phyloP scores from a whole-genome alignment of 2,113 vertebrate species.

The Vireo altiloquus region DNA sequence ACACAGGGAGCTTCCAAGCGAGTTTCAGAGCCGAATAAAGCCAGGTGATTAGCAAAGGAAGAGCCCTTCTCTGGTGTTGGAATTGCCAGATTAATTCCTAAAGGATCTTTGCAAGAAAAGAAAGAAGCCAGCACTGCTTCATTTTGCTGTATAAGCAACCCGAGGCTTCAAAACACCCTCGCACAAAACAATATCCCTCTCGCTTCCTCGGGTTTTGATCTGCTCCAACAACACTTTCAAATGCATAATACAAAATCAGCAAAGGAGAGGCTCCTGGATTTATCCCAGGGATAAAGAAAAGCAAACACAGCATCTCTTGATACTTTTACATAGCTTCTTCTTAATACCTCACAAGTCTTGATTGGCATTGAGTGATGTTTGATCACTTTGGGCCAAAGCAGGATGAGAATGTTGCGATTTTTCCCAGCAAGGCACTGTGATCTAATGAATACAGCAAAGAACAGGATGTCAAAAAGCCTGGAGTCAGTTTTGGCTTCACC shows the following conservation, averaged over 20 bases:
- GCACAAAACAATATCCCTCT: neutral
- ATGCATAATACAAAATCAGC: conserved; percentile 38
- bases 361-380: conserved; percentile 4
- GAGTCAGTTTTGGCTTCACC: neutral
- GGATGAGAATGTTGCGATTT: neutral
- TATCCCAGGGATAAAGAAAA: conserved; percentile 53
- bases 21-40: conserved; percentile 47
- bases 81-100: conserved; percentile 55
- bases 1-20: conserved; percentile 36
- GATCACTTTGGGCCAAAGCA: conserved; percentile 9
- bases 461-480: neutral
- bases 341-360: conserved; percentile 23
- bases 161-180: conserved; percentile 19
- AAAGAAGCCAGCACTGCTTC: conserved; percentile 20
- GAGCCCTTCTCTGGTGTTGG: conserved; percentile 12
- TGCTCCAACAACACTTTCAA: conserved; percentile 34
- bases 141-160: conserved; percentile 67
- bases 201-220: neutral
- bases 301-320: conserved; percentile 25
- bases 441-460: neutral
- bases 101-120: conserved; percentile 7
- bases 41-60: conserved; percentile 61
- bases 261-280: conserved; percentile 42
- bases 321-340: neutral
- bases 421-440: neutral